A percentile compares a stretch with the other conserved stretches of the same genome.
phyloP scores from a whole-genome alignment of 1,140 invertebrate genomes.

The Prorops nasuta region DNA sequence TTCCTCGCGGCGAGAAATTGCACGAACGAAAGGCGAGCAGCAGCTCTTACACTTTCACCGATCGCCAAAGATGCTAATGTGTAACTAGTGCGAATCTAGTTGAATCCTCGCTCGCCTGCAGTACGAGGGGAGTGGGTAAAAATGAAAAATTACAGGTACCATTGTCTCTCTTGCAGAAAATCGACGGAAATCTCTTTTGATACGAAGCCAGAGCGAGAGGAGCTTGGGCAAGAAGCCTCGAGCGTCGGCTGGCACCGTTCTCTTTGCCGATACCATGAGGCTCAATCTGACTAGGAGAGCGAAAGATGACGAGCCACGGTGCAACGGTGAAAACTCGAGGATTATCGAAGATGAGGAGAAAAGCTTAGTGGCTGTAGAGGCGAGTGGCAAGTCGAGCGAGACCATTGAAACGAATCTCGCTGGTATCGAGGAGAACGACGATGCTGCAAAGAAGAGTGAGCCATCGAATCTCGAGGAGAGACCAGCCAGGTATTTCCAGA shows the following conservation, averaged over 20 bases:
- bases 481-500: constrained; percentile 36
- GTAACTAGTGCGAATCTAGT: no score
- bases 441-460: constrained; percentile 12
- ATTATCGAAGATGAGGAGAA: not conserved
- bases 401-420: not conserved
- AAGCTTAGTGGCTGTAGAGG: not conserved
- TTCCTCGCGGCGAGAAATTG: constrained; percentile 23
- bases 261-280: constrained; percentile 76
- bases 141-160: no score
- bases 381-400: not conserved
- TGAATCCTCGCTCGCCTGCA: no score
- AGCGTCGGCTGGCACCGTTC: constrained; percentile 34
- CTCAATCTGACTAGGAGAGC: constrained; percentile 64
- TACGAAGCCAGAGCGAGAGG: constrained; percentile 49
- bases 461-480: constrained; percentile 29
- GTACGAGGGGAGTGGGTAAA: no score
- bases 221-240: constrained; percentile 31
- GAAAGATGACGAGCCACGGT: no score
- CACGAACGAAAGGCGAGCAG: constrained; percentile 1
- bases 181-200: constrained; percentile 25
- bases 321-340: not conserved
- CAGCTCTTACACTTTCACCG: constrained; percentile 12
- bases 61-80: no score
- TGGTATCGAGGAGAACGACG: not conserved
- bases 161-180: constrained; percentile 23